Evolutionary conservation across 2,113 vertebrate species (phyloP).

Genomic region (Gambusia holbrooki): DNA sequence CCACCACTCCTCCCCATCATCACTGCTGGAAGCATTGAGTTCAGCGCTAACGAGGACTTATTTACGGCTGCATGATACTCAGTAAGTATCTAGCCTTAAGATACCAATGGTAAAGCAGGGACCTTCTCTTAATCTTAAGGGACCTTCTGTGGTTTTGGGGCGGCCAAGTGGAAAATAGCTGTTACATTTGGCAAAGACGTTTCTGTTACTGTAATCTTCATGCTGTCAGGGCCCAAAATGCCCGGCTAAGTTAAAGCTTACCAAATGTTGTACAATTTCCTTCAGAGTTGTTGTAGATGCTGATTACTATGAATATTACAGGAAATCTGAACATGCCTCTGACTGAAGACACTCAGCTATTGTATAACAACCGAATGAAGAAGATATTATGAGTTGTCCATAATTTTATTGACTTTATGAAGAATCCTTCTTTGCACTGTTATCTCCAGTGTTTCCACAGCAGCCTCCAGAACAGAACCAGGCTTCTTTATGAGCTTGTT

Average conservation of each 20-base stretch:
- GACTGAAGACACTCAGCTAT: no score
- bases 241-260: slow-evolving; percentile 36
- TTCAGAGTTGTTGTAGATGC: no score
- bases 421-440: no score
- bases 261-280: background rate
- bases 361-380: no score
- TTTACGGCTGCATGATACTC: slow-evolving; percentile 45
- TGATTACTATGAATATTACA: no score
- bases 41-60: slow-evolving; percentile 59
- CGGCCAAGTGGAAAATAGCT: slow-evolving; percentile 53
- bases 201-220: slow-evolving; percentile 45
- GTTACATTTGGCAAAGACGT: slow-evolving; percentile 66
- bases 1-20: slow-evolving; percentile 7
- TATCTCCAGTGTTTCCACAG: no score
- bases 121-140: slow-evolving; percentile 46
- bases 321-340: no score
- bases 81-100: slow-evolving; percentile 48
- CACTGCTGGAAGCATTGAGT: slow-evolving; percentile 51
- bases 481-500: no score
- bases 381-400: no score
- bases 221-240: slow-evolving; percentile 57
- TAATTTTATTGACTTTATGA: no score
- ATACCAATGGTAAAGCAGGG: slow-evolving; percentile 27
- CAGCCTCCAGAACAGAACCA: no score
- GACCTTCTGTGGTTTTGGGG: slow-evolving; percentile 64